Evolutionary conservation across 2,113 vertebrate species (phyloP).

Genomic region (Natator depressus): DNA sequence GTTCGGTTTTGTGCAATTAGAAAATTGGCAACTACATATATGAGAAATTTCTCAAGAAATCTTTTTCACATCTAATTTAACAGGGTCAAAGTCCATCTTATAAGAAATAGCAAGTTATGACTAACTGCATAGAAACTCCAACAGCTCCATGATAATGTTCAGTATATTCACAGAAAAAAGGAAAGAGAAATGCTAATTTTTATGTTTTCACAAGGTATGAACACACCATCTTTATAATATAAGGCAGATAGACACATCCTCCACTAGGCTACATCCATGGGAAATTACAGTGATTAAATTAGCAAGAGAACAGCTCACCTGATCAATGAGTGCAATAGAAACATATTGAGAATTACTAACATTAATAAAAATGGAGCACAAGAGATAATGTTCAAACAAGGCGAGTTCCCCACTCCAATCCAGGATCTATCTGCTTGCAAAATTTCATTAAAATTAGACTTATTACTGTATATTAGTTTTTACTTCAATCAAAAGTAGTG

Average conservation of each 20-base stretch:
- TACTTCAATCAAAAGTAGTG: not conserved
- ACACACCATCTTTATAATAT: not conserved
- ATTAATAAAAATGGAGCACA: constrained; percentile 6
- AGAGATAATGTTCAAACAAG: constrained; percentile 1
- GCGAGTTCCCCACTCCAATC: not conserved
- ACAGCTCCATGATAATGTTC: not conserved
- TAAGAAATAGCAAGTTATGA: not conserved
- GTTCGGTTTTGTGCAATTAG: too few relatives aligned
- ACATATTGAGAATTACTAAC: not conserved
- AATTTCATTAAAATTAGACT: constrained; percentile 1
- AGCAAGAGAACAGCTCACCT: not conserved
- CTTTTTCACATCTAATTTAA: not conserved
- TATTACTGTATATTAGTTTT: not conserved
- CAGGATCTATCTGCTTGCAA: not conserved
- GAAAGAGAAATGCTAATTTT: not conserved
- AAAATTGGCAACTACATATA: not conserved
- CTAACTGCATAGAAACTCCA: not conserved
- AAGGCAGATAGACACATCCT: not conserved
- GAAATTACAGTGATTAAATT: not conserved
- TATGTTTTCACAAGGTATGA: not conserved
- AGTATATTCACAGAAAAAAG: not conserved
- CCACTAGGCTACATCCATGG: not conserved
- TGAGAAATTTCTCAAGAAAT: not conserved
- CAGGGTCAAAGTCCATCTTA: not conserved
- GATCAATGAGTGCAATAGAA: not conserved